Percentiles rank a stretch among this genome's conserved stretches.
Evolutionary conservation across 2,113 vertebrate species (phyloP).

Genomic region (Corythornis vintsioides): DNA sequence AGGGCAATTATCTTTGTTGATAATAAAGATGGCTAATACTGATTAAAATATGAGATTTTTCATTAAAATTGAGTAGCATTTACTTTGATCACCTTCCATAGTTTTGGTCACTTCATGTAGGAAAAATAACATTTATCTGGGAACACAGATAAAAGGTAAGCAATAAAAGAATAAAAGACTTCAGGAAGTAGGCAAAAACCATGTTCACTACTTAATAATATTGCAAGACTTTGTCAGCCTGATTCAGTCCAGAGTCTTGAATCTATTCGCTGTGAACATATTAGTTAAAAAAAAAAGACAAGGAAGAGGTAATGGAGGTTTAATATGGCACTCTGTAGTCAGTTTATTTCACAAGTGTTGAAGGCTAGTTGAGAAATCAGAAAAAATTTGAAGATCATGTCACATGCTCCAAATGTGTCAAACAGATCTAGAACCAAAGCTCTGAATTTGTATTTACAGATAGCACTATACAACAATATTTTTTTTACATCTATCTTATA

Average conservation of each 20-base stretch:
- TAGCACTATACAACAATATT: constrained; percentile 20
- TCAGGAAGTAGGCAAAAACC: constrained; percentile 13
- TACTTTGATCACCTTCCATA: background rate
- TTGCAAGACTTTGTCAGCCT: constrained; percentile 26
- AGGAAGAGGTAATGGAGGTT: constrained; percentile 27
- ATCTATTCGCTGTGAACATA: constrained; percentile 48
- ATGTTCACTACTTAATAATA: background rate
- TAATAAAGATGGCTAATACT: background rate
- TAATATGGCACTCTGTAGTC: constrained; percentile 52
- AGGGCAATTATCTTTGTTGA: background rate
- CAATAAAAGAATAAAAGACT: constrained; percentile 8
- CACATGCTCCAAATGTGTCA: constrained; percentile 68
- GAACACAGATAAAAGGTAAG: background rate
- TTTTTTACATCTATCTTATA: background rate
- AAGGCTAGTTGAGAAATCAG: constrained; percentile 63
- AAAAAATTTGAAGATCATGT: constrained; percentile 58
- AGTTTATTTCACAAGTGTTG: constrained; percentile 69
- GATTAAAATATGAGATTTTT: background rate
- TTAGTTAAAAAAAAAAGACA: constrained; percentile 58
- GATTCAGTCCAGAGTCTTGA: constrained; percentile 37
- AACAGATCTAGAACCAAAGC: constrained; percentile 39
- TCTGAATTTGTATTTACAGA: background rate
- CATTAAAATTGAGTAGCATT: background rate
- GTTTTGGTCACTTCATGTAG: background rate
- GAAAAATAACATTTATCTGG: background rate